Conservation (phyloP, 2,888 invertebrate species). For the Rotaria sp. region DNA sequence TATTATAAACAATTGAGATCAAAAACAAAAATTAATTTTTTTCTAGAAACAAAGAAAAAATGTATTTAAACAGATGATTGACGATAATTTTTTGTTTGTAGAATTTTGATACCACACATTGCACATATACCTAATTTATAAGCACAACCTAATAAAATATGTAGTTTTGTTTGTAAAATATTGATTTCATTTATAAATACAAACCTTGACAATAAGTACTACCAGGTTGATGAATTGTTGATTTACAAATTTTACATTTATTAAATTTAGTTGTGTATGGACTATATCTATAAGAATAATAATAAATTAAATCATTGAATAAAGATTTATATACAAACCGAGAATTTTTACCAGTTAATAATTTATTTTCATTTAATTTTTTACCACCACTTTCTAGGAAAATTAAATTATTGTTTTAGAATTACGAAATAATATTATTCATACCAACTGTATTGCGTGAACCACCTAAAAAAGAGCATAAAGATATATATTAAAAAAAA, state of each 20-base stretch:
- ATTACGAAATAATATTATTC: not conserved
- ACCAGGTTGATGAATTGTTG: conserved; percentile 82
- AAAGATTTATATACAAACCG: not conserved
- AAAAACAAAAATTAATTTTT: too few species aligned
- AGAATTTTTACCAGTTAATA: conserved; percentile 30
- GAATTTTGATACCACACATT: conserved; percentile 92
- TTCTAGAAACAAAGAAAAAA: not conserved
- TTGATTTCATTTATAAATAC: not conserved
- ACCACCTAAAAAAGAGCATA: not conserved
- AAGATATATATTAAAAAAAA: too few species aligned
- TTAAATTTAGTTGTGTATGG: conserved; percentile 59
- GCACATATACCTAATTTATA: conserved; percentile 96
- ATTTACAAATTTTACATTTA: conserved; percentile 74
- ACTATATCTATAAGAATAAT: conserved; percentile 55
- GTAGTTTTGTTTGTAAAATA: conserved; percentile 42
- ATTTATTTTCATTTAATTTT: conserved; percentile 39
- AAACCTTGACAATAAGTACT: conserved; percentile 83
- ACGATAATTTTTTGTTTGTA: conserved; percentile 79
- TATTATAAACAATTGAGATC: too few species aligned
- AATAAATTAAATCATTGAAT: not conserved
- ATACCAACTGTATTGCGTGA: not conserved
- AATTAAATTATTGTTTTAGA: not conserved
- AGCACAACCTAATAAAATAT: conserved; percentile 66
- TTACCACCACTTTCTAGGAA: conserved; percentile 41
- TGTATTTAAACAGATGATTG: conserved; percentile 33